Evolutionary conservation across 2,888 invertebrate species (phyloP).

Genomic region (Anthophora plumipes): DNA sequence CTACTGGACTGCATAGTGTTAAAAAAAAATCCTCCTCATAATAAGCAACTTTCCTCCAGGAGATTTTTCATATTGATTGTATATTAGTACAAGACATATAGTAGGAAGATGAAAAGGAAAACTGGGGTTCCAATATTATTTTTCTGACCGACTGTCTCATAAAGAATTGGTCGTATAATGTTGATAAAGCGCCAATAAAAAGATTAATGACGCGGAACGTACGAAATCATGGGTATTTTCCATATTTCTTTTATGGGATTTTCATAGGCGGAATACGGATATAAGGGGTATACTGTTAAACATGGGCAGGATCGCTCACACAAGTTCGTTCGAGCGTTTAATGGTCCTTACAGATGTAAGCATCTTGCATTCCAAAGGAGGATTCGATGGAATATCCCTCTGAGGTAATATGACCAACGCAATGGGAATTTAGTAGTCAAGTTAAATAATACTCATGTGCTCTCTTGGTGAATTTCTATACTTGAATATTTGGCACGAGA

Average conservation of each 20-base stretch:
- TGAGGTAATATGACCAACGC: background rate
- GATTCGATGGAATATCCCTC: background rate
- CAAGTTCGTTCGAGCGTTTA: background rate
- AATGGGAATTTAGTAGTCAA: background rate
- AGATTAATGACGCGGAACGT: background rate
- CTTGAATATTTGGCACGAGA: background rate
- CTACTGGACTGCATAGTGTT: too few species aligned
- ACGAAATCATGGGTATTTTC: conserved; percentile 13
- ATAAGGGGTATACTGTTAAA: background rate
- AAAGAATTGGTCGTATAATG: background rate
- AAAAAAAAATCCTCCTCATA: too few species aligned
- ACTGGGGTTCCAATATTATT: too few species aligned
- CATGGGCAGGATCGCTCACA: background rate
- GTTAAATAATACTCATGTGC: background rate
- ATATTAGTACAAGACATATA: too few species aligned
- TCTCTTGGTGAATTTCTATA: background rate
- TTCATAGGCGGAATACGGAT: background rate
- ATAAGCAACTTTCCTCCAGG: too few species aligned
- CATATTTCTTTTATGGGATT: conserved; percentile 3
- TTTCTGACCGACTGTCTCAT: too few species aligned
- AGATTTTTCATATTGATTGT: too few species aligned
- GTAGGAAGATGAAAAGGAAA: too few species aligned
- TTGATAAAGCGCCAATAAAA: background rate
- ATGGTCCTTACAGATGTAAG: conserved; percentile 2
- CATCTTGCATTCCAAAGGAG: conserved; percentile 12